These are phyloP conservation scores for Propsilocerus akamusi DNA, from an alignment of 1,140 invertebrate genomes.

Conservation along the genomic window DNA sequence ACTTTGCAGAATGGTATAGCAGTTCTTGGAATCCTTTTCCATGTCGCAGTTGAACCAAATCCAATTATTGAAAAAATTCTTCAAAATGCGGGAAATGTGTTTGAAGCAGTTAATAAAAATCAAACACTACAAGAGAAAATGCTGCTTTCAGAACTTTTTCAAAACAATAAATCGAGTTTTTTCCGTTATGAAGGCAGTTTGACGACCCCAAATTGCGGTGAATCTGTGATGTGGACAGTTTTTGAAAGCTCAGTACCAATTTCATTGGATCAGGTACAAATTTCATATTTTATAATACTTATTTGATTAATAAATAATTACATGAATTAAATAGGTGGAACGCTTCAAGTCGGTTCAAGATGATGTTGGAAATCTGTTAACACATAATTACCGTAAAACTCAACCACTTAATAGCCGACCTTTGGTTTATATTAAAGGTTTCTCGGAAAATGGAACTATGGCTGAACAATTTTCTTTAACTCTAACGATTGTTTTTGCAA, in stretches of 20 bases:
- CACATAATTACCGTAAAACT: slow-evolving; percentile 24
- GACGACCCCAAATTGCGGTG: slow-evolving; percentile 29
- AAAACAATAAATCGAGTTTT: slow-evolving; percentile 30
- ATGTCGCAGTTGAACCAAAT: slow-evolving; percentile 27
- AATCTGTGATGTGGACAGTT: slow-evolving; percentile 55
- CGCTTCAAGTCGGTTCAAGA: slow-evolving; percentile 23
- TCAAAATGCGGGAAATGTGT: slow-evolving; percentile 21
- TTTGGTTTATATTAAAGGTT: slow-evolving; percentile 14
- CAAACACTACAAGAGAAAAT: slow-evolving; percentile 16
- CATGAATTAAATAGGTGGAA: slow-evolving; percentile 15
- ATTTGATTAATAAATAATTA: too few relatives aligned
- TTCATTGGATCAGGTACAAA: slow-evolving; percentile 31
- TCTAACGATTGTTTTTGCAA: too few relatives aligned
- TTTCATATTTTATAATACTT: slow-evolving; percentile 1
- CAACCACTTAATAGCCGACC: slow-evolving; percentile 23
- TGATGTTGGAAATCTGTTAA: slow-evolving; percentile 17
- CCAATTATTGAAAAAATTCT: slow-evolving; percentile 16
- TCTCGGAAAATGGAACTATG: too few relatives aligned
- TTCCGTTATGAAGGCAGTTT: slow-evolving; percentile 37
- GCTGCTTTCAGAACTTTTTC: slow-evolving; percentile 28
- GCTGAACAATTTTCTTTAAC: too few relatives aligned
- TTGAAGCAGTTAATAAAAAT: slow-evolving; percentile 15
- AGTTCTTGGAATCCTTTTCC: slow-evolving; percentile 48
- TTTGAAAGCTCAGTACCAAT: slow-evolving; percentile 37
- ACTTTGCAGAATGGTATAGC: slow-evolving; percentile 46